Conservation (phyloP, 2,888 invertebrate genomes). For the Hybos culiciformis region DNA sequence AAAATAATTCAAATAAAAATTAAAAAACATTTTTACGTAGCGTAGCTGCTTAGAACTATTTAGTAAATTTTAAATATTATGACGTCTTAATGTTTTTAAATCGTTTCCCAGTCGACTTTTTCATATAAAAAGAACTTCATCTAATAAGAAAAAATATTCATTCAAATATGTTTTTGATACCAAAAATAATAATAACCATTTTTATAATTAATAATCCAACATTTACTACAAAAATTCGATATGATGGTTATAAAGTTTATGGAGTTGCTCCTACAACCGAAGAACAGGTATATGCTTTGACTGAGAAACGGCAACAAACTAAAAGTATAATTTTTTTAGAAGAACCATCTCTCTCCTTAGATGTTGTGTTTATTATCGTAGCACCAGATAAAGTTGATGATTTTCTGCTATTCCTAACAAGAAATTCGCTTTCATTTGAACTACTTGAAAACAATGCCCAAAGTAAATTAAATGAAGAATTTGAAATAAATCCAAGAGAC, state of each 20-base stretch:
- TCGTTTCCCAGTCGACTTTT: no score
- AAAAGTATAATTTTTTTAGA: slow-evolving; percentile 39
- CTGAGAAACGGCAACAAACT: slow-evolving; percentile 32
- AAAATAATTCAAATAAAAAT: no score
- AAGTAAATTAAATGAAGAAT: slow-evolving; percentile 16
- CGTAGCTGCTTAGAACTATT: no score
- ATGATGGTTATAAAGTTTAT: slow-evolving; percentile 45
- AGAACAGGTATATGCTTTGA: slow-evolving; percentile 40
- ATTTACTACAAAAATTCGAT: slow-evolving; percentile 30
- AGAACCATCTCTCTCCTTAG: slow-evolving; percentile 33
- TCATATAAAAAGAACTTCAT: no score
- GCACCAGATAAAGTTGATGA: slow-evolving; percentile 28
- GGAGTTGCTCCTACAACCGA: slow-evolving; percentile 39
- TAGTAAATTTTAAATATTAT: no score
- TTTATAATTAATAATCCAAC: no score
- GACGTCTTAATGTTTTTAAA: no score
- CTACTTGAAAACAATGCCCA: slow-evolving; percentile 33
- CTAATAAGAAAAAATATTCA: no score
- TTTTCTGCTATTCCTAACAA: slow-evolving; percentile 21
- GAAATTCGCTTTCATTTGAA: slow-evolving; percentile 37
- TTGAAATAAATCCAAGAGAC: slow-evolving; percentile 14
- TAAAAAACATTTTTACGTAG: no score
- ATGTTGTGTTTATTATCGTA: slow-evolving; percentile 38
- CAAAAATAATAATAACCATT: no score
- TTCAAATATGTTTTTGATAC: no score